Percentiles rank a stretch among this genome's conserved stretches.
These are phyloP conservation scores for Caenorhabditis wallacei DNA, from an alignment of 2,888 invertebrate genomes.

Conservation along the genomic window DNA sequence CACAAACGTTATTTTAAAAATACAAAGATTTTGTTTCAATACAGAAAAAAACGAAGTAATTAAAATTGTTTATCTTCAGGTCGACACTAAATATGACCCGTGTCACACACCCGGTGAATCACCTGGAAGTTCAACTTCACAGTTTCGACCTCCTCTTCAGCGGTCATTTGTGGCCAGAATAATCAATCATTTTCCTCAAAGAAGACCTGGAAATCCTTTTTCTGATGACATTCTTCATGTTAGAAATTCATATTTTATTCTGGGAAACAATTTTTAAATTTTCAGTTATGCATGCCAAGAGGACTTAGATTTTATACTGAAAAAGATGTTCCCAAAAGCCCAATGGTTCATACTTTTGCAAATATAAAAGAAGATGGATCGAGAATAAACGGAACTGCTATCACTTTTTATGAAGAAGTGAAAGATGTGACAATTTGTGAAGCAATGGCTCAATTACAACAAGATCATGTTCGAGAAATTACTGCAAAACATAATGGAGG, in stretches of 20 bases:
- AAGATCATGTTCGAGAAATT: conserved; percentile 84
- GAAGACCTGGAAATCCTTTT: conserved; percentile 87
- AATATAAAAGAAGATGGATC: conserved; percentile 97
- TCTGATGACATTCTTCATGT: conserved; percentile 95
- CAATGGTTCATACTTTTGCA: conserved; percentile 93
- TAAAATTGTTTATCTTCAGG: conserved; percentile 58
- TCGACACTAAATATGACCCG: conserved; percentile 73
- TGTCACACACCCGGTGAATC: conserved; percentile 65
- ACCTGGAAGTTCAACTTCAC: conserved; percentile 41
- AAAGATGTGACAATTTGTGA: conserved; percentile 93
- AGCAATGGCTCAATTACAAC: conserved; percentile 96
- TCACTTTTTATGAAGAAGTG: conserved; percentile 96
- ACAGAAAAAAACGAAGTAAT: not conserved
- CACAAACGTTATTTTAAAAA: too few species aligned
- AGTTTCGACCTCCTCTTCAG: conserved; percentile 90
- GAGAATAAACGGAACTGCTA: conserved; percentile 94
- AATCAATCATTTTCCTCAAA: conserved; percentile 95
- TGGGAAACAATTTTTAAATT: not conserved
- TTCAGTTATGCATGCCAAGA: conserved; percentile 93
- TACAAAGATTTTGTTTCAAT: too few species aligned
- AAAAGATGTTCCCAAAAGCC: conserved; percentile 87
- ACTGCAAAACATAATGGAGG: conserved; percentile 63
- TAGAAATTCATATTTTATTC: conserved; percentile 83
- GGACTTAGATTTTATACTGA: conserved; percentile 96
- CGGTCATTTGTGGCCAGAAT: conserved; percentile 95